Base-by-base conservation (phyloP, 2,797 vertebrate genomes). In the Anolis apletophallus region DNA sequence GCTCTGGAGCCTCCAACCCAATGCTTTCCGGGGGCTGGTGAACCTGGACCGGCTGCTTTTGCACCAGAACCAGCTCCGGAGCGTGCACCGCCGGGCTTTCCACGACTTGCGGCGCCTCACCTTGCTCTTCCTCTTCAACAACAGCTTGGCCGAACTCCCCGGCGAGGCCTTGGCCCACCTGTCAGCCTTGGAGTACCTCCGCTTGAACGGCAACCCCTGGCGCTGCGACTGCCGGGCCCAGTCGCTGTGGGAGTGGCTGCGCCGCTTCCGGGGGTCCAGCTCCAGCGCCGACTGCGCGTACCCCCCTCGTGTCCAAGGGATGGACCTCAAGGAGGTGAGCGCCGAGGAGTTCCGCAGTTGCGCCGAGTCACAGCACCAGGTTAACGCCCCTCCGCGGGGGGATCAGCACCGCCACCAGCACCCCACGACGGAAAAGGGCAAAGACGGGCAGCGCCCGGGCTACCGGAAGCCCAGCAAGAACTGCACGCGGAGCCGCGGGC, bases 161-260 rank as follows among this genome's bases (percentile, higher is more conserved):
- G 98, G 98, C 19, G 98, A 98, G 91, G 98, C 98, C 91, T 94
- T 99, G 95, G 97, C 97, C 72, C 97, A 95, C 55, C 95, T 99
- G 88, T 97, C 95, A 0, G 97, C 98, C 80, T 93, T 99, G 94
- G 98, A 99, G 95, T 99, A 99, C 92, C 97, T 99, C 86, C 98
- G 99, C 89, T 98, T 99, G 93, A 99, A 99, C 0, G 98, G 98
- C 92, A 99, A 99, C 89, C 98, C 98, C 0, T 99, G 99, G 99
- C 97, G 97, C 91, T 99, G 99, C 40, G 97, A 98, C 80, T 99
- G 99, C 96, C 98, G 98, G 93, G 97, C 98, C 0, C 95, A 97
- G 90, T 98, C 98, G 0, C 96, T 99, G 67, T 99, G 98, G 98
- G 98, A 99, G 80, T 99, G 99, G 99, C 95, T 99, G 87, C 98